Conservation (phyloP, 2,113 vertebrate genomes). For the Cololabis saira region DNA sequence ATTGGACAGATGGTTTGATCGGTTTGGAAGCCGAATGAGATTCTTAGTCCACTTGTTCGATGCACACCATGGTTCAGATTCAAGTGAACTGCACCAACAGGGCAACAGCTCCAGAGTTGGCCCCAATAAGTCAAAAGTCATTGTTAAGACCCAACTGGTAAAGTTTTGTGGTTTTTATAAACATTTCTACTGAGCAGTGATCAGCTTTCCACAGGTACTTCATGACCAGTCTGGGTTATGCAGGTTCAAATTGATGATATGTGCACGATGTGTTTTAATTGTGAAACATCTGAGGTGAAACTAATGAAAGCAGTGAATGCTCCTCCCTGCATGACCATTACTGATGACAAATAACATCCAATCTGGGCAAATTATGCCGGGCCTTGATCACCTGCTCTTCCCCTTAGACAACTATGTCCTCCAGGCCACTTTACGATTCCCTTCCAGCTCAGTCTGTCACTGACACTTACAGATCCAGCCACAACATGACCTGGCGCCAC, state of each 20-base stretch:
- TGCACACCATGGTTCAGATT: no score
- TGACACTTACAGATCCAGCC: background rate
- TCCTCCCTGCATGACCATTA: slow-evolving; percentile 44
- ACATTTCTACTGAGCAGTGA: slow-evolving; percentile 14
- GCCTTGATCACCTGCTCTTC: slow-evolving; percentile 44
- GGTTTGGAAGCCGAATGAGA: no score
- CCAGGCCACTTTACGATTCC: slow-evolving; percentile 19
- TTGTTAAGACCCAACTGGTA: slow-evolving; percentile 23
- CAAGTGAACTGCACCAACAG: no score
- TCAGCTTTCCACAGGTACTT: slow-evolving; percentile 18
- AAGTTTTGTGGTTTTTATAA: slow-evolving; percentile 24
- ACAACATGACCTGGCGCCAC: background rate
- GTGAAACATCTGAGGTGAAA: slow-evolving; percentile 26
- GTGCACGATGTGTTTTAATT: slow-evolving; percentile 10
- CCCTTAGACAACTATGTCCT: slow-evolving; percentile 18
- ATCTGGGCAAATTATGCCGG: slow-evolving; percentile 40
- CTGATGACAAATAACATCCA: slow-evolving; percentile 41
- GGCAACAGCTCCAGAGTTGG: no score
- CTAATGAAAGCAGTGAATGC: slow-evolving; percentile 31
- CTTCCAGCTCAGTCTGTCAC: slow-evolving; percentile 17
- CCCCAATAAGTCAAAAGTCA: no score
- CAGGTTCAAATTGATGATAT: slow-evolving; percentile 10
- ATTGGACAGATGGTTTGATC: no score
- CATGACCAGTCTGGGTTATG: slow-evolving; percentile 19
- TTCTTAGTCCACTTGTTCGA: no score